A percentile compares a stretch with the other conserved stretches of the same genome.
phyloP scores from a whole-genome alignment of 1,140 invertebrate genomes.

The Piezodorus guildinii region DNA sequence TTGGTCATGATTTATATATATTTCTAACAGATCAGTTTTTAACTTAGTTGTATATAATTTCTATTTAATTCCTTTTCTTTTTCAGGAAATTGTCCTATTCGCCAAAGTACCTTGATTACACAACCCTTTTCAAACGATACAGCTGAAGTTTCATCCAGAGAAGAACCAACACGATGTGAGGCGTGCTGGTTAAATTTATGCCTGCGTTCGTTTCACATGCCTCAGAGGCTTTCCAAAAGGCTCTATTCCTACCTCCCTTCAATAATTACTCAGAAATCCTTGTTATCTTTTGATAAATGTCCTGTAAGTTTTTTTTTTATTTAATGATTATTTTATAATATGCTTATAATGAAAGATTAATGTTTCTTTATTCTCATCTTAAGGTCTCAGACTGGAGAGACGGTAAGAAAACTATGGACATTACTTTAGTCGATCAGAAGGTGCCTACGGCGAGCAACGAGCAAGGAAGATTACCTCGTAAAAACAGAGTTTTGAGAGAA shows the following conservation, averaged over 20 bases:
- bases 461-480: neutral
- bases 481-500: neutral
- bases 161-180: slow-evolving; percentile 51
- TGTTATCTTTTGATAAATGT: neutral
- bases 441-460: no score
- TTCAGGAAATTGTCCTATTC: slow-evolving; percentile 16
- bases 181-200: slow-evolving; percentile 83
- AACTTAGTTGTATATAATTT: no score
- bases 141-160: neutral
- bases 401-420: no score
- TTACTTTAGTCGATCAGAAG: no score
- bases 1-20: no score
- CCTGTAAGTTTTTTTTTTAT: slow-evolving; percentile 5
- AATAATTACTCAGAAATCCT: neutral
- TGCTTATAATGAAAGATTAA: no score
- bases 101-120: slow-evolving; percentile 9
- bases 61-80: neutral
- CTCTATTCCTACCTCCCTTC: slow-evolving; percentile 9
- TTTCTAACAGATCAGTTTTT: no score
- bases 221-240: slow-evolving; percentile 19
- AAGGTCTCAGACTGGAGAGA: no score
- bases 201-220: slow-evolving; percentile 63
- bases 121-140: neutral
- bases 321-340: neutral
- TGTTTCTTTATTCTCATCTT: no score